phyloP scores from a whole-genome alignment of 2,113 vertebrate species.

The Aphelocoma coerulescens region DNA sequence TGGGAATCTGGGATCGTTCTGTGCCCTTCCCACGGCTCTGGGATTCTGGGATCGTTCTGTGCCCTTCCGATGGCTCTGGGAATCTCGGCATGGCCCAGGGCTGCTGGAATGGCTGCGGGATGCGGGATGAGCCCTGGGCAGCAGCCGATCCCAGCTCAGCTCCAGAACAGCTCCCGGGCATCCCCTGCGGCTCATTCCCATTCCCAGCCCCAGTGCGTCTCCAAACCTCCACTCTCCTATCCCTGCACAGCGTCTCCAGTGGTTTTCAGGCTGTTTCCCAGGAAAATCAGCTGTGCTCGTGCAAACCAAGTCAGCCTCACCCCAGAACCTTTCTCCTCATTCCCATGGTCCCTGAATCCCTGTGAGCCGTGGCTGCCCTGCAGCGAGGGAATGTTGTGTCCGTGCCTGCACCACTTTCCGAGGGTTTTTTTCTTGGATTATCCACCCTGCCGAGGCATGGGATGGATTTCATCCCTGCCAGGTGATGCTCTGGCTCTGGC shows the following conservation, averaged over 20 bases:
- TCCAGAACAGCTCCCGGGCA: fast-evolving
- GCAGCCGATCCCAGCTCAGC: not conserved
- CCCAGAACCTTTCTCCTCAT: fast-evolving
- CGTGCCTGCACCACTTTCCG: fast-evolving
- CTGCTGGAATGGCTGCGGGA: fast-evolving
- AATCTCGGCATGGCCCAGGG: not conserved
- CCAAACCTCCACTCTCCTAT: fast-evolving
- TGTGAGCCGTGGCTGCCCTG: fast-evolving
- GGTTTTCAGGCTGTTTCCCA: not conserved
- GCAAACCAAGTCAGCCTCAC: not conserved
- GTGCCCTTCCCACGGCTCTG: not conserved
- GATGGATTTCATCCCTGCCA: not conserved
- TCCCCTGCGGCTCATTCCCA: fast-evolving
- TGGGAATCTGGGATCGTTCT: not conserved
- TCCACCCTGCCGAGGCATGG: fast-evolving
- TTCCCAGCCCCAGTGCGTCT: not conserved
- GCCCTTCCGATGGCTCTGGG: not conserved
- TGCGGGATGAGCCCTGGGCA: not conserved
- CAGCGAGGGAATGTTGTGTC: not conserved
- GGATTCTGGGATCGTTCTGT: not conserved
- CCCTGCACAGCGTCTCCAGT: fast-evolving
- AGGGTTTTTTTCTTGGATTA: not conserved
- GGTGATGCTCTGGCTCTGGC: not conserved
- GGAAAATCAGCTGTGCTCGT: not conserved
- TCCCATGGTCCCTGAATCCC: fast-evolving